Conservation (phyloP, 2,113 vertebrate species). For the Sinocyclocheilus anshuiensis region DNA sequence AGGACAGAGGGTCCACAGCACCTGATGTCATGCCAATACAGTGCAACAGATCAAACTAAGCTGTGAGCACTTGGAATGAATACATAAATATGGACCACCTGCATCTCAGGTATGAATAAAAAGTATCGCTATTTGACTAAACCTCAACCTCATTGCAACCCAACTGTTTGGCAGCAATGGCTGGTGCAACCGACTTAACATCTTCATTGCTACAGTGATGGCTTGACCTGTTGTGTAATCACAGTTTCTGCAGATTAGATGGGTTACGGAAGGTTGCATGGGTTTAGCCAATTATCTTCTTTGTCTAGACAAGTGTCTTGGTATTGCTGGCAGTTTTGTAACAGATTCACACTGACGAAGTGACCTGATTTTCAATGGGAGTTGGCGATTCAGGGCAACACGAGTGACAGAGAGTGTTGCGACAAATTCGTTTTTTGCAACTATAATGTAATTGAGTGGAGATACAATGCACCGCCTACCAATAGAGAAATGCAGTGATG, state of each 20-base stretch:
- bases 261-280: not conserved
- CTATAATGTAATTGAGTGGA: no score
- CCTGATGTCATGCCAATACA: not conserved
- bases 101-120: constrained; percentile 6
- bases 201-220: constrained; percentile 28
- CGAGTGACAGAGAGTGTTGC: no score
- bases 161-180: not conserved
- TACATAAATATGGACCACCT: not conserved
- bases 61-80: not conserved
- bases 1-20: not conserved
- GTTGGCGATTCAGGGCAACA: not conserved
- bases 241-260: constrained; percentile 25
- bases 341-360: not conserved
- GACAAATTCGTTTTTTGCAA: not conserved
- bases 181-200: not conserved
- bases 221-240: constrained; percentile 18
- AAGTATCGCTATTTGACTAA: not conserved
- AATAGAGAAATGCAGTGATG: no score
- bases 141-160: not conserved
- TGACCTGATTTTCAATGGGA: no score
- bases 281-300: constrained; percentile 27
- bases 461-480: no score
- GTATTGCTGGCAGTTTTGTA: constrained; percentile 23
- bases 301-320: not conserved
- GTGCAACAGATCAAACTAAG: not conserved